These are phyloP conservation scores for Enoplosus armatus DNA, from an alignment of 2,797 vertebrate species.

Conservation along the genomic window DNA sequence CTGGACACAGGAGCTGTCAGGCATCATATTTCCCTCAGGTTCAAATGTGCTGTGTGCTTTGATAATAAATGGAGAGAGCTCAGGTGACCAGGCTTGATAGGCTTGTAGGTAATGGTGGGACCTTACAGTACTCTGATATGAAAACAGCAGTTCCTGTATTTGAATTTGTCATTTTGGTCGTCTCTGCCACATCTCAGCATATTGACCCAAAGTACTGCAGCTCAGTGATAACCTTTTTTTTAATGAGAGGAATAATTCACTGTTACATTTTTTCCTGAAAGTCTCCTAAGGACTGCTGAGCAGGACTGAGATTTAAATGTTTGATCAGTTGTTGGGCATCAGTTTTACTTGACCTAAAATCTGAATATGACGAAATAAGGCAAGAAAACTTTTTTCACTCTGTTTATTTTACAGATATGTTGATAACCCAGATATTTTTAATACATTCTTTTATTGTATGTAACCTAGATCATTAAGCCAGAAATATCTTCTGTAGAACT, in stretches of 20 bases:
- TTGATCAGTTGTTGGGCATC: constrained; percentile 68
- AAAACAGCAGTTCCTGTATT: constrained; percentile 49
- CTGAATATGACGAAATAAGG: constrained; percentile 42
- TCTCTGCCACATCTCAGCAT: constrained; percentile 30
- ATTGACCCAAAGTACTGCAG: constrained; percentile 29
- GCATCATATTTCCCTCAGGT: constrained; percentile 83
- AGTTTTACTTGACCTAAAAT: constrained; percentile 68
- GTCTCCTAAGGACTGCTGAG: constrained; percentile 64
- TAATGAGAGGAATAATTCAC: constrained; percentile 60
- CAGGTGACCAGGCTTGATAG: constrained; percentile 74
- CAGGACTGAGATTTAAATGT: constrained; percentile 69
- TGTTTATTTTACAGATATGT: constrained; percentile 60
- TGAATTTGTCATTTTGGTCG: constrained; percentile 41
- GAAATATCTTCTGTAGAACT: constrained; percentile 76
- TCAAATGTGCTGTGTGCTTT: constrained; percentile 83
- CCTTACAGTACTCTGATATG: constrained; percentile 37
- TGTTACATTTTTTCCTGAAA: constrained; percentile 36
- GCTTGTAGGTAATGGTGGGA: constrained; percentile 57
- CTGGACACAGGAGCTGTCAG: constrained; percentile 78
- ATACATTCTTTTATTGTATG: constrained; percentile 76
- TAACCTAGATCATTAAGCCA: constrained; percentile 81
- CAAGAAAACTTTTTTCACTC: constrained; percentile 34
- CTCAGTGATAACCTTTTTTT: constrained; percentile 34
- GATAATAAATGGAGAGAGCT: constrained; percentile 81
- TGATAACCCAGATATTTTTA: constrained; percentile 76